Evolutionary conservation across 1,140 invertebrate species (phyloP).

Genomic region (Dendroctonus ponderosae): DNA sequence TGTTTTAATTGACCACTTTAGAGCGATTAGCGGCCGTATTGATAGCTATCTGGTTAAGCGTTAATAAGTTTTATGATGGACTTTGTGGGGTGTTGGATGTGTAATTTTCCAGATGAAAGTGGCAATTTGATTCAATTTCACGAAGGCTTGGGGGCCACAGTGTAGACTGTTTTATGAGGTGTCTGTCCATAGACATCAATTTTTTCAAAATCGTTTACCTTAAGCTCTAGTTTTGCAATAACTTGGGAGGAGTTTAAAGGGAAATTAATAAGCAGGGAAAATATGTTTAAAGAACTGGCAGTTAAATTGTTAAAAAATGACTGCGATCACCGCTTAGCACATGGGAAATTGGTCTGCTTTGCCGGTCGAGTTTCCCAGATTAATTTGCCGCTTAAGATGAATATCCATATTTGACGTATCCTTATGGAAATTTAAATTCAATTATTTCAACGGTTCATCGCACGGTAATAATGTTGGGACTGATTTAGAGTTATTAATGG

Average conservation of each 20-base stretch:
- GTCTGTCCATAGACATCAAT: no score
- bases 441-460: conserved; percentile 20
- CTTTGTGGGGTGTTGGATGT: conserved; percentile 9
- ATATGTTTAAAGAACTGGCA: no score
- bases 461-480: conserved; percentile 23
- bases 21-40: conserved; percentile 13
- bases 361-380: neutral
- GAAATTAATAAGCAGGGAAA: no score
- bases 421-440: conserved; percentile 21
- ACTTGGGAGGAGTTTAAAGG: no score
- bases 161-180: no score
- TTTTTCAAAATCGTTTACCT: no score
- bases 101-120: conserved; percentile 16
- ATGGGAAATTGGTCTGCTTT: no score
- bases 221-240: no score
- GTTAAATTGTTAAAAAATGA: no score
- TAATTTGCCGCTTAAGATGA: no score
- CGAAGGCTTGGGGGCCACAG: neutral
- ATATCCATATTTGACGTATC: conserved; percentile 4
- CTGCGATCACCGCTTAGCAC: no score
- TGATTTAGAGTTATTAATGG: conserved; percentile 28
- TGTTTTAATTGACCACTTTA: conserved; percentile 21
- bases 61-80: conserved; percentile 21
- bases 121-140: conserved; percentile 17
- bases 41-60: conserved; percentile 9